Conservation (phyloP, 2,113 vertebrate species). For the Lontra canadensis region DNA sequence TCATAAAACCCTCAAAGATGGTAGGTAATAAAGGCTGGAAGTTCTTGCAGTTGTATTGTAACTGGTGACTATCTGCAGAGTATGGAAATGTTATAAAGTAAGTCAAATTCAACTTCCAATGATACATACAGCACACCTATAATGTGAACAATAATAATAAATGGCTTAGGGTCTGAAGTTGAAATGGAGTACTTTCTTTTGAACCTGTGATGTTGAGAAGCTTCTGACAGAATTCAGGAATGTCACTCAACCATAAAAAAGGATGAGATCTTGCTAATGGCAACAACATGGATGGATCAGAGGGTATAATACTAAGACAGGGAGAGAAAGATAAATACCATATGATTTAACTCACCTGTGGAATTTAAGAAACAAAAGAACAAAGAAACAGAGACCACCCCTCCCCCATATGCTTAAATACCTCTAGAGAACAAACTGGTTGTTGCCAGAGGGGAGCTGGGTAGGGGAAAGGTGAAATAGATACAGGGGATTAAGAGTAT, state of each 20-base stretch:
- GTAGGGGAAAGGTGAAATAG: neutral
- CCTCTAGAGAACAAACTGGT: neutral
- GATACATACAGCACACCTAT: neutral
- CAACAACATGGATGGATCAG: neutral
- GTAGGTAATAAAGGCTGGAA: neutral
- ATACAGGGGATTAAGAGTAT: neutral
- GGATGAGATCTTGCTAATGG: neutral
- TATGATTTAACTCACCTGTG: neutral
- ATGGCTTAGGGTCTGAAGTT: neutral
- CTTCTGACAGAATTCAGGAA: neutral
- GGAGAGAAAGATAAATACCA: neutral
- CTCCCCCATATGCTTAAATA: neutral
- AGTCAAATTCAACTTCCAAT: neutral
- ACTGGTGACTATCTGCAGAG: neutral
- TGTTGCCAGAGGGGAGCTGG: neutral
- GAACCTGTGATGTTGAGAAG: neutral
- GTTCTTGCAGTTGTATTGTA: neutral
- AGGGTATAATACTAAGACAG: neutral
- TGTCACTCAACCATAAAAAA: neutral
- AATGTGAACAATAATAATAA: neutral
- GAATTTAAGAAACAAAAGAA: neutral
- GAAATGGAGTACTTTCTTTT: neutral
- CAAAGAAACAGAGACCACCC: neutral
- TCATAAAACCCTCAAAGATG: neutral
- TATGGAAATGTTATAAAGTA: neutral